Evolutionary conservation across 2,797 vertebrate genomes (phyloP), one percentile per base, ranked within the genome.

Genomic region (Spinus pinus): DNA sequence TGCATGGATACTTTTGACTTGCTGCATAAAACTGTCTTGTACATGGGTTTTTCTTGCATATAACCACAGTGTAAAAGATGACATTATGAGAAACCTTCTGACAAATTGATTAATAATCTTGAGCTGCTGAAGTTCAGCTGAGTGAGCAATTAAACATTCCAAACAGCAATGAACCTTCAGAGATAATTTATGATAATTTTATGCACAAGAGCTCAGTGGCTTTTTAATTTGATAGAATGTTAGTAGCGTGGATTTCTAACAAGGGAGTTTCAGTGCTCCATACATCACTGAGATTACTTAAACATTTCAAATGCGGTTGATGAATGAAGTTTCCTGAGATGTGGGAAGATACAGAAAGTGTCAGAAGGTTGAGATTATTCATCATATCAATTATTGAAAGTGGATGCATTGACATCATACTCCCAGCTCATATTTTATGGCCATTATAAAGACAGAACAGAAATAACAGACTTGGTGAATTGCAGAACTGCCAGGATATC

Each of bases 361-460:
- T 98, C 98, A 96, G 98, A 98, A 98, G 98, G 98, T 98, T 98
- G 98, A 98, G 97, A 98, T 98, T 98, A 99, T 99, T 99, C 98
- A 99, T 99, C 99, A 99, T 98, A 98, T 98, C 98, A 99, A 99
- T 99, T 99, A 99, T 98, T 99, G 98, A 98, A 98, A 99, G 98
- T 98, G 98, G 98, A 98, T 98, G 97, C 98, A 95, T 98, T 99
- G 99, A 99, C 98, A 99, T 98, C 98, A 98, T 98, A 98, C 96
- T 98, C 97, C 98, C 94, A 96, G 97, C 96, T 98, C 98, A 98
- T 99, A 99, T 98, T 99, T 99, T 99, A 99, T 94, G 97, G 95
- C 65, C 91, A 96, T 96, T 97, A 98, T 96, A 97, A 96, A 97
- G 96, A 97, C 93, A 96, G 96, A 96, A 95, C 95, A 97, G 97